phyloP scores from a whole-genome alignment of 2,113 vertebrate genomes.

The Tylochromis polylepis region DNA sequence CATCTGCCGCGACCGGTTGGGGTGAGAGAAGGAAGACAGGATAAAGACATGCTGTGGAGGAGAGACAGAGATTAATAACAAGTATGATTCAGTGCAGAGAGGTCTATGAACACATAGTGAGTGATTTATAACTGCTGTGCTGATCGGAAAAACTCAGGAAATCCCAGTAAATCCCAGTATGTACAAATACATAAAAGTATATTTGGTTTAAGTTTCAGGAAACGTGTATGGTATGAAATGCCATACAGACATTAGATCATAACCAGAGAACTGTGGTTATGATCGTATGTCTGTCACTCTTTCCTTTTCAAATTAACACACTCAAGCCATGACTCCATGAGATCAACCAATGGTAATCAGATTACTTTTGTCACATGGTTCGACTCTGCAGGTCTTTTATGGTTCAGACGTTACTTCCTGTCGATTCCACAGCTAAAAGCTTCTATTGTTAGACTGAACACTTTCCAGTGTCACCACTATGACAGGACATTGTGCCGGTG shows the following conservation, averaged over 20 bases:
- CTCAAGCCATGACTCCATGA: neutral
- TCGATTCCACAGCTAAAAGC: neutral
- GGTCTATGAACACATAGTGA: too few species aligned
- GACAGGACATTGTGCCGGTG: neutral
- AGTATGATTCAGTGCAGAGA: too few species aligned
- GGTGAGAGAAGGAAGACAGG: neutral
- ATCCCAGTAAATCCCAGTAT: too few species aligned
- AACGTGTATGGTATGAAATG: neutral
- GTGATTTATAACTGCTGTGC: too few species aligned
- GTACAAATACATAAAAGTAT: rapidly evolving
- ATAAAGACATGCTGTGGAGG: too few species aligned
- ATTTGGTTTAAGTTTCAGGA: neutral
- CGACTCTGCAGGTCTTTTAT: neutral
- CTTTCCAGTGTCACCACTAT: neutral
- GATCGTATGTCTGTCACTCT: neutral
- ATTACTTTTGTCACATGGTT: neutral
- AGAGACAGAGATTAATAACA: too few species aligned
- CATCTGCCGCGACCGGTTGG: too few species aligned
- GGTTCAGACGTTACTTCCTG: neutral
- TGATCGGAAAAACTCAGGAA: too few species aligned
- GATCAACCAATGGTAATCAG: neutral
- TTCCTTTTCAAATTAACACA: neutral
- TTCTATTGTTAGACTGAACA: neutral
- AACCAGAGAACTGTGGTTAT: too few species aligned
- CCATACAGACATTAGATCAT: neutral